Evolutionary conservation across 2,797 vertebrate genomes (phyloP), one percentile per base, ranked within the genome.

Genomic region (Natrix natrix): DNA sequence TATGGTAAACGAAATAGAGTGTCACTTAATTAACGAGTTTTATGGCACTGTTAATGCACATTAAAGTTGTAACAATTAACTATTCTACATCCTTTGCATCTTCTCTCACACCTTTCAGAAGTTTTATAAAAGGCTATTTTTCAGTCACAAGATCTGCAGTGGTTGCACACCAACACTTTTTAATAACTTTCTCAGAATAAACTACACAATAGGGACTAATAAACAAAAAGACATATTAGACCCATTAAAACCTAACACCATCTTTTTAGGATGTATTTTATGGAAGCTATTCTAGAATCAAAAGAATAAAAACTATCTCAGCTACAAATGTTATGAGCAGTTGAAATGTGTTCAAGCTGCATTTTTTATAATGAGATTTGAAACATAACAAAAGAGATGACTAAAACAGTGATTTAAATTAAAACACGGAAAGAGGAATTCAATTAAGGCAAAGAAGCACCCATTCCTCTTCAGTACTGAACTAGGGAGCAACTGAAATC

Each of bases 61-160:
- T 97, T 97, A 97, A 98, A 97, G 96, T 97, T 97, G 97, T 97
- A 96, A 97, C 97, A 98, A 97, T 98, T 96, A 97, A 97, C 94
- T 96, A 97, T 95, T 96, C 93, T 86, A 92, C 91, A 96, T 90
- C 37, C 95, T 96, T 96, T 95, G 95, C 89, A 95, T 95, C 94
- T 97, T 94, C 96, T 97, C 94, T 95, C 96, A 96, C 97, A 97
- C 95, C 96, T 95, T 95, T 95, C 91, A 86, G 94, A 94, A 96
- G 95, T 96, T 96, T 96, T 93, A 95, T 93, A 94, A 96, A 97
- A 97, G 96, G 96, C 97, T 96, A 95, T 95, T 96, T 93, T 95
- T 94, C 95, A 96, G 96, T 96, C 96, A 96, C 93, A 96, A 95
- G 96, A 94, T 95, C 97, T 96, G 92, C 37, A 95, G 83, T 96